A percentile compares a stretch with the other conserved stretches of the same genome.
Evolutionary conservation across 2,888 invertebrate genomes (phyloP).

Genomic region (Trissolcus japonicus): DNA sequence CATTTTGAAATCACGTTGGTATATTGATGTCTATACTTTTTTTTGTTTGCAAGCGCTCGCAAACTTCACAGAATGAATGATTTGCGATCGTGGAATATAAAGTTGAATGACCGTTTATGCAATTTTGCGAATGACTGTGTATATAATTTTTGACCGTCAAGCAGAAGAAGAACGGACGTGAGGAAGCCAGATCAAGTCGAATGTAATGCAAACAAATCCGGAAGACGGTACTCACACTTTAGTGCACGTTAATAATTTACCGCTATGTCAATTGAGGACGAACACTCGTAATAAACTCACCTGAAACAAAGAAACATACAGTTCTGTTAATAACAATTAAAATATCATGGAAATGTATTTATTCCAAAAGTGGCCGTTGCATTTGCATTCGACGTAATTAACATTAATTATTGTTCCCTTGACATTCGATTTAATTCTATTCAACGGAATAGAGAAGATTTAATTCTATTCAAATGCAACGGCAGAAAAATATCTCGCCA

Average conservation of each 20-base stretch:
- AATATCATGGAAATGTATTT: conserved; percentile 40
- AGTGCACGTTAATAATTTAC: conserved; percentile 44
- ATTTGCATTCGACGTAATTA: conserved; percentile 43
- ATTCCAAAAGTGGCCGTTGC: conserved; percentile 36
- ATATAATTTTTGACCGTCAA: too few species aligned
- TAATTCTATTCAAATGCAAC: conserved; percentile 48
- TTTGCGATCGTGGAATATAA: conserved; percentile 3
- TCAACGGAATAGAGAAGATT: conserved; percentile 41
- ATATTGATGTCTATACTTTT: neutral
- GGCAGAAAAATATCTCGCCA: conserved; percentile 40
- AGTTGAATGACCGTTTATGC: conserved; percentile 46
- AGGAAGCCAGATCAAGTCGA: too few species aligned
- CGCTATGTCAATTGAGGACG: conserved; percentile 45
- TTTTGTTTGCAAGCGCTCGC: conserved; percentile 25
- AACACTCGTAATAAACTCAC: conserved; percentile 45
- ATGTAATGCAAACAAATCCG: conserved; percentile 25
- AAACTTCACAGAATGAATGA: conserved; percentile 22
- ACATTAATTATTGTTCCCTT: conserved; percentile 51
- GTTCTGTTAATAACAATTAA: conserved; percentile 44
- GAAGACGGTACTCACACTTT: conserved; percentile 42
- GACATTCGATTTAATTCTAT: conserved; percentile 52
- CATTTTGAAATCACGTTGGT: conserved; percentile 33
- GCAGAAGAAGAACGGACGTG: too few species aligned
- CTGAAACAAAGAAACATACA: conserved; percentile 50
- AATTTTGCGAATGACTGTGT: too few species aligned